phyloP scores from a whole-genome alignment of 2,797 vertebrate species.

The Semotilus atromaculatus region DNA sequence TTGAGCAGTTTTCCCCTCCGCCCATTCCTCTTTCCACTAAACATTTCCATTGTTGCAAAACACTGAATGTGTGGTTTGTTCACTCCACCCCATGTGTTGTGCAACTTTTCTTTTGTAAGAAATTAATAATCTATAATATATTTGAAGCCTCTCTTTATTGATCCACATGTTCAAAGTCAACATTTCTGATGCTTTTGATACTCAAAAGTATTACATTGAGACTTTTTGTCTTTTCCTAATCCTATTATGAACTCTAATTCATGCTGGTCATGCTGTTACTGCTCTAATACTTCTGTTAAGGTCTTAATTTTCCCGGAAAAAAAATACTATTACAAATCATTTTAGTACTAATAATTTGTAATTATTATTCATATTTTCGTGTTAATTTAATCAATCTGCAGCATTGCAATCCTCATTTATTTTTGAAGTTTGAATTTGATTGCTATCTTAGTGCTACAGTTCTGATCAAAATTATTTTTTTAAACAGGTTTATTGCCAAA shows the following conservation, averaged over 20 bases:
- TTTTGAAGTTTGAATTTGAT: no score
- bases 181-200: background rate
- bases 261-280: background rate
- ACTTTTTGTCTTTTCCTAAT: background rate
- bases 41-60: slow-evolving; percentile 59
- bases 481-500: no score
- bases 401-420: background rate
- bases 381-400: background rate
- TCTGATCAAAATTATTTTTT: no score
- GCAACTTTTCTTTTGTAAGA: background rate
- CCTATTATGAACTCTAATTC: background rate
- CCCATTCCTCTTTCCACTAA: slow-evolving; percentile 50
- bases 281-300: background rate
- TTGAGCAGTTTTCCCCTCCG: slow-evolving; percentile 41
- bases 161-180: background rate
- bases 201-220: background rate
- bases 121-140: background rate
- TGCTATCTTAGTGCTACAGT: background rate
- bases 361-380: background rate
- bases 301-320: background rate
- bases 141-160: background rate
- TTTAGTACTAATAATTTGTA: background rate
- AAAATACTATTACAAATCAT: background rate
- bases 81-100: slow-evolving; percentile 44
- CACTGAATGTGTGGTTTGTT: slow-evolving; percentile 47